Evolutionary conservation across 2,888 invertebrate species (phyloP).

Genomic region (Gerris lacustris): DNA sequence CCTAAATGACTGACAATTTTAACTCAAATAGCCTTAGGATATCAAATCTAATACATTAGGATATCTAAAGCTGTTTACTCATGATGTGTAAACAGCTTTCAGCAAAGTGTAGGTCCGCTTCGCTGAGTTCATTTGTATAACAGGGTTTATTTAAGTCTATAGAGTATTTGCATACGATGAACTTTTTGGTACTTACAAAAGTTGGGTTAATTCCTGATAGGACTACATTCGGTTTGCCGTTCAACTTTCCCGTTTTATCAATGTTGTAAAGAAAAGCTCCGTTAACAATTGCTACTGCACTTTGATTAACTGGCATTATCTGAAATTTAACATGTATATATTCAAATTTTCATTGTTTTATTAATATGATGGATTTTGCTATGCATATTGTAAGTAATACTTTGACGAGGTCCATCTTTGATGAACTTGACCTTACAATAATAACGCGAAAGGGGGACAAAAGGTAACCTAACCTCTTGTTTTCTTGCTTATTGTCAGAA

Average conservation of each 20-base stretch:
- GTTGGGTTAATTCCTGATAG: conserved; percentile 40
- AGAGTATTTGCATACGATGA: background rate
- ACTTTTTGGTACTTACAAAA: conserved; percentile 35
- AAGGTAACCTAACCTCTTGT: no score
- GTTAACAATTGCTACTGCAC: conserved; percentile 63
- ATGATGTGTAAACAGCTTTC: background rate
- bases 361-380: no score
- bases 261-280: conserved; percentile 57
- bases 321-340: conserved; percentile 35
- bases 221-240: conserved; percentile 43
- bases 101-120: background rate
- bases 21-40: no score
- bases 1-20: no score
- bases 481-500: no score
- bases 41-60: no score
- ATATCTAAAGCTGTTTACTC: no score
- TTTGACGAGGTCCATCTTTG: no score
- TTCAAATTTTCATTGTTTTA: background rate
- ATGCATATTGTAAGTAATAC: no score
- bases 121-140: background rate
- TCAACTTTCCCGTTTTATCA: conserved; percentile 37
- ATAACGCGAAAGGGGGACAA: no score
- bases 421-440: no score
- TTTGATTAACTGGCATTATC: conserved; percentile 64
- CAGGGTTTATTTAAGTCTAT: background rate